Conservation (phyloP, 2,797 vertebrate species). For the Meda fulgida region DNA sequence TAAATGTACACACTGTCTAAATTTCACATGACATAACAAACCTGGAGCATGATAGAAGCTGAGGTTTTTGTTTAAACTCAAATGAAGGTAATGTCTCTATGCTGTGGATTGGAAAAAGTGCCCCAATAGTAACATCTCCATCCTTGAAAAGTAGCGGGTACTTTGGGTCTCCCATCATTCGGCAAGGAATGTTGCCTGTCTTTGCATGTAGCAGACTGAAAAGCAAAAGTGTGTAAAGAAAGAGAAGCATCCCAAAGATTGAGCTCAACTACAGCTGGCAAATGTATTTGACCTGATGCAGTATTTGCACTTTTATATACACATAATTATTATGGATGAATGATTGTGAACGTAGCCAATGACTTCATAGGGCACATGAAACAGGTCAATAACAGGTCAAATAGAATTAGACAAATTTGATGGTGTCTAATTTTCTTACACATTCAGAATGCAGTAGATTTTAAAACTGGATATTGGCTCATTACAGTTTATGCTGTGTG, state of each 20-base stretch:
- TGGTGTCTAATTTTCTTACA: neutral
- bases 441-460: neutral
- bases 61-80: constrained; percentile 71
- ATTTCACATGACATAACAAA: constrained; percentile 51
- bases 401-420: neutral
- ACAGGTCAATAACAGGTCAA: neutral
- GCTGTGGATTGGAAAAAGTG: constrained; percentile 75
- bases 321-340: constrained; percentile 26
- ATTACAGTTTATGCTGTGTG: neutral
- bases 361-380: constrained; percentile 23
- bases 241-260: neutral
- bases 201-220: constrained; percentile 19
- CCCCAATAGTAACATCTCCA: constrained; percentile 74
- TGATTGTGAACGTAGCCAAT: constrained; percentile 16
- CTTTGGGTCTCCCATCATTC: constrained; percentile 63
- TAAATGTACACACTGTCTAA: neutral
- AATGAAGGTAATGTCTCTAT: constrained; percentile 58
- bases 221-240: neutral
- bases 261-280: constrained; percentile 41
- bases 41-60: constrained; percentile 72
- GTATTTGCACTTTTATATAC: constrained; percentile 34
- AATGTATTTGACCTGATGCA: neutral
- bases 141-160: constrained; percentile 71
- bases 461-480: neutral
- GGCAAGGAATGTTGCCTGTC: constrained; percentile 4